Evolutionary conservation across 64 coral and sea anemone species (phyloP), one percentile per base, ranked within the genome.

Genomic region (Porites lutea): DNA sequence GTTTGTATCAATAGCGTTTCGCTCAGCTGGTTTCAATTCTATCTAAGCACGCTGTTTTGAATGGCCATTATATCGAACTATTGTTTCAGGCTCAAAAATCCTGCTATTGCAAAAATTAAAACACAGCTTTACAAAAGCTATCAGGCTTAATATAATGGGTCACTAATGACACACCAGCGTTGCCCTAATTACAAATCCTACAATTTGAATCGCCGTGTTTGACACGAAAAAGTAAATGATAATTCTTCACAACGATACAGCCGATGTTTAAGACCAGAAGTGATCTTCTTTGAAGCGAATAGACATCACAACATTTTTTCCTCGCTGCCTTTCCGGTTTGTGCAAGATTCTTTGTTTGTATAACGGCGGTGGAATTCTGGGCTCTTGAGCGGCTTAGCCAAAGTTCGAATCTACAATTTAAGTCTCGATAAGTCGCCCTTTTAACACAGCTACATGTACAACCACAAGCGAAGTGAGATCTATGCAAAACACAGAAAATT

Each of bases 51-150:
- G 9, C 16, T 18, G 75, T 22, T 51, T 78, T 55, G 18, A 78
- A 78, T 27, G 55, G 75, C 75, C 51, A 78, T 78, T 54, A 19
- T 78, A n/a, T 23, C 57, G 2, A 20, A 54, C 75, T 11, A 55
- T 78, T 58, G 75, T 78, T 58, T 23, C 18, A 22, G 3, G 44
- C 75, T 11, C n/a, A 22, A n/a, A 55, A 52, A 78, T 54, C 54
- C 51, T 78, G 75, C 51, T 4, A 77, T n/a, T 55, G 19, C 50
- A 53, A 78, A 78, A 78, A 78, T 78, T 78, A 78, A 78, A 59
- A 8, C 60, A 83, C 9, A 14, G 14, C 16, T 9, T 14, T 18
- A 65, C 61, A 83, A 65, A 57, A 12, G 54, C 54, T 9, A 57
- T 37, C 27, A 57, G 54, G 54, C 54, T 57, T 57, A 57, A 12